phyloP scores from a whole-genome alignment of 1,140 invertebrate genomes.

The Lasaia peninsularis region DNA sequence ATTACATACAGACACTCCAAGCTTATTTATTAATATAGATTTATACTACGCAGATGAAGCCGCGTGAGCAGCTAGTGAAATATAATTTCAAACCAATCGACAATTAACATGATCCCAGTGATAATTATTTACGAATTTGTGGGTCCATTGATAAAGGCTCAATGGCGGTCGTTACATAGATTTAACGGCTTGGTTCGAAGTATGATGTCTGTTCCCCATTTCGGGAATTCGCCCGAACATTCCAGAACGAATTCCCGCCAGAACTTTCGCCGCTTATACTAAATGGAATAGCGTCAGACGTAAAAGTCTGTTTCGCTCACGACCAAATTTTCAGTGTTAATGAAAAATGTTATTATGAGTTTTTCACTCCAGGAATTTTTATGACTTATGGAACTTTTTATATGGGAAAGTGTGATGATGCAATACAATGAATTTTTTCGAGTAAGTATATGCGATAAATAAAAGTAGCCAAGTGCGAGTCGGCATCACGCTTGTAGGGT shows the following conservation, averaged over 20 bases:
- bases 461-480: too few species aligned
- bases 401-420: not conserved
- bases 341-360: constrained; percentile 32
- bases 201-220: constrained; percentile 45
- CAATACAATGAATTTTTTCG: too few species aligned
- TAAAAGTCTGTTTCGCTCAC: constrained; percentile 31
- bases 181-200: constrained; percentile 68
- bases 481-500: too few species aligned
- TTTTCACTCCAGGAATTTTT: constrained; percentile 28
- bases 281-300: constrained; percentile 33
- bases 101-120: not conserved
- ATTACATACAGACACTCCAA: too few species aligned
- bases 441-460: too few species aligned
- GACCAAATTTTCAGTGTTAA: constrained; percentile 31
- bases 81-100: too few species aligned
- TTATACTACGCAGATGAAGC: too few species aligned
- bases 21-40: too few species aligned
- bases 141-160: constrained; percentile 29
- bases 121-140: constrained; percentile 55
- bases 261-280: constrained; percentile 46
- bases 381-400: constrained; percentile 15
- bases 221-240: constrained; percentile 58
- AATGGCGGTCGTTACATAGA: constrained; percentile 63
- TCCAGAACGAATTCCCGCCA: constrained; percentile 52
- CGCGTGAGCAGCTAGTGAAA: too few species aligned